Evolutionary conservation across 2,797 vertebrate species (phyloP).

Genomic region (Anabas testudineus): DNA sequence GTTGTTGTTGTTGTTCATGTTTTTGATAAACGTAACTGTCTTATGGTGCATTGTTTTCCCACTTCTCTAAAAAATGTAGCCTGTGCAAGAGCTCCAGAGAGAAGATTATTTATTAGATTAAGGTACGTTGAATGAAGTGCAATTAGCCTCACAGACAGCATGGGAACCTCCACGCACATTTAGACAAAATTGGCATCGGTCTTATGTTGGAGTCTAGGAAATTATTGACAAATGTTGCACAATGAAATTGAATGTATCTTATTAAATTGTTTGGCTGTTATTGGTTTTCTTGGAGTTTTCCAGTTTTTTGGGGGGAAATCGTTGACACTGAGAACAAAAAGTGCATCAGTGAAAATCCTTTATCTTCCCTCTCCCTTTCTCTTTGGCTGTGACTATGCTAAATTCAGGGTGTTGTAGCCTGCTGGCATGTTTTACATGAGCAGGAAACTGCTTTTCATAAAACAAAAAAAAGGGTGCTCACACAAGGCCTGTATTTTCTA

Average conservation of each 20-base stretch:
- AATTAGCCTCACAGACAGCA: conserved; percentile 76
- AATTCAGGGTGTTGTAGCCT: conserved; percentile 16
- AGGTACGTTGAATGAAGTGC: conserved; percentile 87
- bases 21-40: conserved; percentile 77
- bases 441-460: conserved; percentile 71
- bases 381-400: neutral
- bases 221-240: conserved; percentile 85
- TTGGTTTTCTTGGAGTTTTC: conserved; percentile 58
- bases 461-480: conserved; percentile 13
- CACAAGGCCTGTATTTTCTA: conserved; percentile 40
- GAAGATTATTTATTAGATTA: conserved; percentile 87
- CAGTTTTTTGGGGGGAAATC: conserved; percentile 49
- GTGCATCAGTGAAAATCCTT: conserved; percentile 8
- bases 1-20: conserved; percentile 31
- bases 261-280: conserved; percentile 83
- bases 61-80: conserved; percentile 74
- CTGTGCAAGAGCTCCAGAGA: conserved; percentile 69
- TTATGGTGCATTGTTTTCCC: conserved; percentile 70
- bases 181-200: conserved; percentile 75
- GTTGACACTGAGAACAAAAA: conserved; percentile 10
- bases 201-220: conserved; percentile 71
- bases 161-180: conserved; percentile 68
- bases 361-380: neutral
- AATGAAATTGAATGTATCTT: conserved; percentile 89
- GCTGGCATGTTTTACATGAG: conserved; percentile 60